Evolutionary conservation across 2,113 vertebrate species (phyloP), one percentile per base, ranked within the genome.

Genomic region (Rhea americana): DNA sequence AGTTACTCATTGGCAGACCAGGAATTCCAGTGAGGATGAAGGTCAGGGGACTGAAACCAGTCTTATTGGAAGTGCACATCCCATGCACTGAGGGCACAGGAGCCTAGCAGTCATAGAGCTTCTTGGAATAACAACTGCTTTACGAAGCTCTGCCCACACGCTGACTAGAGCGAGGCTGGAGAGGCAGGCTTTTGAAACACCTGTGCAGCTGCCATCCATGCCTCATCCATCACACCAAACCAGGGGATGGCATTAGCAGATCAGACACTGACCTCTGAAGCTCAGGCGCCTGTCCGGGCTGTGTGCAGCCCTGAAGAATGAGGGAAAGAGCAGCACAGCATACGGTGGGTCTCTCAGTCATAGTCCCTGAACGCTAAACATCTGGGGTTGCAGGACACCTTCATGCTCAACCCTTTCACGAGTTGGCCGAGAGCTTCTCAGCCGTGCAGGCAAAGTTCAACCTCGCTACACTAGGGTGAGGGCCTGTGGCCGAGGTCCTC

Each of bases 21-120:
- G 92, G 95, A 45, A 96, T 91, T 22, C 93, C 72, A 1, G 82
- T 85, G 32, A 96, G 81, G 47, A 76, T 73, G 80, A 96, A 95
- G 17, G 48, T 14, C 47, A 65, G 15, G n/a, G 39, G 18, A 6
- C 48, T 26, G n/a, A 41, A 11, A 19, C 6, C 75, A 5, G 72
- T 88, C n/a, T 53, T 45, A 10, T 85, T 93, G 62, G 24, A 50
- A 45, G 81, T 18, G 4, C 45, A 75, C 80, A 94, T 91, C 35
- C 65, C 74, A 43, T 2, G 2, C 30, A 13, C 20, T 2, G 10
- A 8, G 18, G 41, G n/a, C 87, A 70, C 1, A 0, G 8, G 8
- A 13, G 28, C 51, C 61, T 63, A 80, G 68, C 87, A 88, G 87
- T 43, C 19, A 59, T 4, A 53, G 24, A 2, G 6, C 48, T 28